Percentiles rank a stretch among this genome's conserved stretches.
Evolutionary conservation across 2,113 vertebrate species (phyloP).

Genomic region (Rafetus swinhoei): DNA sequence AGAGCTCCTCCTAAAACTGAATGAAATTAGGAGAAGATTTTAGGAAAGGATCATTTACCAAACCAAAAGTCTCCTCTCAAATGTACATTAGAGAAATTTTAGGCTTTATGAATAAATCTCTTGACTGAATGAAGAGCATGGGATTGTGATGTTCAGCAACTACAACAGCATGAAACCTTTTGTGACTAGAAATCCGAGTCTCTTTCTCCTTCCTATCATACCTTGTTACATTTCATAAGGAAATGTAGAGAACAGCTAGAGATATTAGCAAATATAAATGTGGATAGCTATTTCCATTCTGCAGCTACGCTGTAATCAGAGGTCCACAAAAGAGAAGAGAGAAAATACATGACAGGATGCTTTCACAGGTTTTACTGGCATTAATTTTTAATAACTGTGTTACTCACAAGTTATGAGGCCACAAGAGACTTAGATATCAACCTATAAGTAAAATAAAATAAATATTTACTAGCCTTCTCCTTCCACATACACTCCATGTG

Average conservation of each 20-base stretch:
- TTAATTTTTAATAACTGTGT: not conserved
- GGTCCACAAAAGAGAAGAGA: not conserved
- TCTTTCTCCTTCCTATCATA: not conserved
- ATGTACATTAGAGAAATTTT: not conserved
- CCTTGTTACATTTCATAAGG: not conserved
- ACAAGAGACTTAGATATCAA: not conserved
- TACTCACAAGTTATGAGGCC: not conserved
- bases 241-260: not conserved
- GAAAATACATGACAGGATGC: too few relatives aligned
- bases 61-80: not conserved
- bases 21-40: not conserved
- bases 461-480: not conserved
- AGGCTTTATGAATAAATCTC: not conserved
- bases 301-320: not conserved
- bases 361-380: not conserved
- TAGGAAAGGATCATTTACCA: not conserved
- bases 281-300: not conserved
- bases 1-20: not conserved
- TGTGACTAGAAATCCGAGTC: not conserved
- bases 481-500: too few relatives aligned
- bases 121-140: not conserved
- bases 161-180: not conserved
- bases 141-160: not conserved
- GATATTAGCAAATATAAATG: not conserved
- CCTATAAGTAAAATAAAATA: not conserved